Evolutionary conservation across 2,888 invertebrate genomes (phyloP).

Genomic region (Agrotis puta): DNA sequence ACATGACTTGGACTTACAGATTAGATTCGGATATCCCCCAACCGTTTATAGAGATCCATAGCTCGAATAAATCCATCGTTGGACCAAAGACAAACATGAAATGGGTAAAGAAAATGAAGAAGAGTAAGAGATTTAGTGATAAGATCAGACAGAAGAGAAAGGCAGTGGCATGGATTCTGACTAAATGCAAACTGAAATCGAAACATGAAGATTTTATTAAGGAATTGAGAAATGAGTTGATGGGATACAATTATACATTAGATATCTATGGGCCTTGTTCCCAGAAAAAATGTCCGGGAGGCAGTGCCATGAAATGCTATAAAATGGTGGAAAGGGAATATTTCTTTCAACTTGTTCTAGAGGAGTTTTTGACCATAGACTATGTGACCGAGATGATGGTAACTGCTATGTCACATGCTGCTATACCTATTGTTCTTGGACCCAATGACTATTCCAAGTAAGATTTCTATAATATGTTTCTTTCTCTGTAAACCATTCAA

Average conservation of each 20-base stretch:
- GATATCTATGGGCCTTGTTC: constrained; percentile 82
- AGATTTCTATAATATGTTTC: constrained; percentile 24
- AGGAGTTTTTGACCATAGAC: constrained; percentile 79
- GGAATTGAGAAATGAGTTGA: constrained; percentile 76
- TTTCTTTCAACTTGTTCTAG: constrained; percentile 81
- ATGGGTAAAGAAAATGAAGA: constrained; percentile 77
- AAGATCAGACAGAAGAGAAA: constrained; percentile 74
- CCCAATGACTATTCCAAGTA: constrained; percentile 80
- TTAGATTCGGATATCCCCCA: constrained; percentile 82
- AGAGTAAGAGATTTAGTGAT: constrained; percentile 58
- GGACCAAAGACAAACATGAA: constrained; percentile 76
- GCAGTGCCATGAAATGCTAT: constrained; percentile 73
- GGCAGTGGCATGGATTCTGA: constrained; percentile 81
- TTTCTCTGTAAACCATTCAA: background rate
- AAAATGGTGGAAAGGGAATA: constrained; percentile 80
- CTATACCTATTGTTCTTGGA: constrained; percentile 82
- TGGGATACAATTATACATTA: constrained; percentile 77
- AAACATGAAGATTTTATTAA: constrained; percentile 76
- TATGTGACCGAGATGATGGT: constrained; percentile 80
- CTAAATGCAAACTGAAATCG: constrained; percentile 76
- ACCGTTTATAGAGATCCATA: constrained; percentile 78
- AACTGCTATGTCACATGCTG: constrained; percentile 74
- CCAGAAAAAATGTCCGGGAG: constrained; percentile 74
- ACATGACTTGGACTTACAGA: constrained; percentile 87
- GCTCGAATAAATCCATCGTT: constrained; percentile 69